Percentiles rank a stretch among this genome's conserved stretches.
Evolutionary conservation across 1,140 invertebrate genomes (phyloP).

Genomic region (Diorhabda sublineata): DNA sequence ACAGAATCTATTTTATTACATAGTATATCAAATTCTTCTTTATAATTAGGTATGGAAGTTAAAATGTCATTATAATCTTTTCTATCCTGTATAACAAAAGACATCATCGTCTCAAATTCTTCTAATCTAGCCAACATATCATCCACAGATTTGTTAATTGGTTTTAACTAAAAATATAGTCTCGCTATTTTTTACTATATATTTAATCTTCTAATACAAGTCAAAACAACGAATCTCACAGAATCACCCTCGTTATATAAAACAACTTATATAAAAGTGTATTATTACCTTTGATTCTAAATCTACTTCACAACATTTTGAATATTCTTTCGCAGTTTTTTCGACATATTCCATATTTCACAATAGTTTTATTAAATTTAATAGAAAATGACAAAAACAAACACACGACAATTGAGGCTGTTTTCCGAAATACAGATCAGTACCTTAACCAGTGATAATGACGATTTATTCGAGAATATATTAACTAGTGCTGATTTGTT

Average conservation of each 20-base stretch:
- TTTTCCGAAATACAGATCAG: no score
- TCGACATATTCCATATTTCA: constrained; percentile 5
- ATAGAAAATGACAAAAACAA: background rate
- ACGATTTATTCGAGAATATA: no score
- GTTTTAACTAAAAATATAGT: constrained; percentile 38
- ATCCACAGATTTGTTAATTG: constrained; percentile 42
- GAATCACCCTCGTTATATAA: background rate
- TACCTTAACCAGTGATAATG: no score
- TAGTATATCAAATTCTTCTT: constrained; percentile 35
- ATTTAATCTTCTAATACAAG: background rate
- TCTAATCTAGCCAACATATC: constrained; percentile 45
- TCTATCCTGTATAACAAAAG: constrained; percentile 38
- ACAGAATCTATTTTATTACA: constrained; percentile 42
- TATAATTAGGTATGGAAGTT: constrained; percentile 33
- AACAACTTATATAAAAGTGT: constrained; percentile 5
- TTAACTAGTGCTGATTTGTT: no score
- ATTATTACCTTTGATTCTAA: constrained; percentile 33
- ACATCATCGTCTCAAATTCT: constrained; percentile 46
- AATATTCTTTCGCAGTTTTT: constrained; percentile 31
- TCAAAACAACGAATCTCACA: background rate
- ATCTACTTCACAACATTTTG: constrained; percentile 28
- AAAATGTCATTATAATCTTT: constrained; percentile 40
- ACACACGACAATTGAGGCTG: no score
- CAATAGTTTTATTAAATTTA: background rate
- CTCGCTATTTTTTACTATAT: constrained; percentile 9